These are phyloP conservation scores for Hydrocynus forskahlii DNA, from an alignment of 2,797 vertebrate genomes.

Conservation along the genomic window DNA sequence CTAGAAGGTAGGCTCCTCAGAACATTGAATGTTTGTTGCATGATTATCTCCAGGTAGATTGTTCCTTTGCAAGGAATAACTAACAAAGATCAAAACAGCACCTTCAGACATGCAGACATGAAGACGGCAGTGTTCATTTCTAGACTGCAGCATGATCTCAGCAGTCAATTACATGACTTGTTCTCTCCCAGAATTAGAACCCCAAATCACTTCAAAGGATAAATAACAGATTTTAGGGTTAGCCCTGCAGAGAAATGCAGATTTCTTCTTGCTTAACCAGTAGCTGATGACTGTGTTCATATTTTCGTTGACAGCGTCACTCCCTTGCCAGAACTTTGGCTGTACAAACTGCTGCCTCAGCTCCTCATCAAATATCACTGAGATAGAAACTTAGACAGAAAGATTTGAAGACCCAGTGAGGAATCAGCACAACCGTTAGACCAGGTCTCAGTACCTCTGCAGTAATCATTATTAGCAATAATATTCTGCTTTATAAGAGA, in stretches of 20 bases:
- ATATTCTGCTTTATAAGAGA: slow-evolving; percentile 1
- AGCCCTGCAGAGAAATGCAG: not conserved
- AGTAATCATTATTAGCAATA: not conserved
- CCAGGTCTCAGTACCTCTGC: not conserved
- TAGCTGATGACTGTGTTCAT: not conserved
- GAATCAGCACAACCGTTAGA: not conserved
- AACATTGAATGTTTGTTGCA: not conserved
- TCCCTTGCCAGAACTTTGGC: not conserved
- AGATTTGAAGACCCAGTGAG: not conserved
- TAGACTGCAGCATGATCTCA: not conserved
- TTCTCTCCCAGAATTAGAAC: too few species aligned
- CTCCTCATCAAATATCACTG: slow-evolving; percentile 7
- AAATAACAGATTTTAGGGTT: not conserved
- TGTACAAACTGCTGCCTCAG: slow-evolving; percentile 1
- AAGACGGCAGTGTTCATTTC: not conserved
- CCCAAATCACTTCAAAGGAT: not conserved
- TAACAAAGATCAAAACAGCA: not conserved
- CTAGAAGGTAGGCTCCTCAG: not conserved
- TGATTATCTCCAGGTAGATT: not conserved
- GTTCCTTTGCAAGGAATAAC: not conserved
- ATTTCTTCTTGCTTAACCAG: not conserved
- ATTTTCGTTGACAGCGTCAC: not conserved
- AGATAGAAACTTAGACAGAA: not conserved
- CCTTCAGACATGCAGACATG: not conserved
- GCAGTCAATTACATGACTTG: too few species aligned